These are phyloP conservation scores for Lutjanus campechanus DNA, from an alignment of 2,797 vertebrate genomes.

Conservation along the genomic window DNA sequence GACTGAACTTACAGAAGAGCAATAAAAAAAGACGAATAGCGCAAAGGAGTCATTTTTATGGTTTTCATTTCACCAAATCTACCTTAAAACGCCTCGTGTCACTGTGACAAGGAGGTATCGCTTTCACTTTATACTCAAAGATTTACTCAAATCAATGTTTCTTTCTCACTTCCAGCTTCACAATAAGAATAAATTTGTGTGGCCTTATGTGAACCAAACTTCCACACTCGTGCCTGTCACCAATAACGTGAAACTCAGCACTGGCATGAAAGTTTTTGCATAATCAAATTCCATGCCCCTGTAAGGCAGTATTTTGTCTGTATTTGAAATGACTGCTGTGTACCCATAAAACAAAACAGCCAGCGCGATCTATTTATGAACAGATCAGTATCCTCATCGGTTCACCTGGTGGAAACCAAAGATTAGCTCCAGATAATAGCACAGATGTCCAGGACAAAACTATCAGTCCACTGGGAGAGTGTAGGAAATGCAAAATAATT, in stretches of 20 bases:
- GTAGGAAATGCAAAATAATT: constrained; percentile 2
- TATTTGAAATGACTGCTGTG: neutral
- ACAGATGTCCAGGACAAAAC: constrained; percentile 20
- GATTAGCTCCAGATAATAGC: neutral
- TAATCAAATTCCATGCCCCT: neutral
- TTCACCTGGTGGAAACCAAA: neutral
- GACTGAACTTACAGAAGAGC: neutral
- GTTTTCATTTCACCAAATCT: neutral
- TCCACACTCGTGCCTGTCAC: neutral
- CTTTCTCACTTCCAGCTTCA: neutral
- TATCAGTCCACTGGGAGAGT: neutral
- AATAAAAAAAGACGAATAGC: neutral
- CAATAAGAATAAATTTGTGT: neutral
- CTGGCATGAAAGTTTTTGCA: neutral
- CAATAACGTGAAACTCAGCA: neutral
- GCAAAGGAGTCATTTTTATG: neutral
- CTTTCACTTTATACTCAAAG: neutral
- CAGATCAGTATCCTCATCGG: constrained; percentile 1
- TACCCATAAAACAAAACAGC: neutral
- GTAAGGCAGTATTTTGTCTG: neutral
- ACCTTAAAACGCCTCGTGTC: neutral
- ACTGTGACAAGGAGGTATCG: neutral
- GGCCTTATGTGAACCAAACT: neutral
- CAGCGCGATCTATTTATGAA: neutral
- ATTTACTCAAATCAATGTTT: neutral